Evolutionary conservation across 23 tunicate species (phyloP).

Genomic region (Diplosoma virens): DNA sequence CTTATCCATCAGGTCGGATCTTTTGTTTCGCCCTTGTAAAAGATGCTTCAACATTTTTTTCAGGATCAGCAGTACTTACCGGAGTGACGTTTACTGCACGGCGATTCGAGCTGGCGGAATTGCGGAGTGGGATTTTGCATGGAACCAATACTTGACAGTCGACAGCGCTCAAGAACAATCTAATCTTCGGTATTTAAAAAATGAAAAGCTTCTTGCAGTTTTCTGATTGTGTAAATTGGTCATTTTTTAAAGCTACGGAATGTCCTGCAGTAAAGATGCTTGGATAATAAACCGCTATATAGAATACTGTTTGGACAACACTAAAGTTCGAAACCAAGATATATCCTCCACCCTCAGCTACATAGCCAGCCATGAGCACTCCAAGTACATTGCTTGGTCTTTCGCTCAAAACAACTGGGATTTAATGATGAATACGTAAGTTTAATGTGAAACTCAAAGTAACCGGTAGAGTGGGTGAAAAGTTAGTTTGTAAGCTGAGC

Average conservation of each 20-base stretch:
- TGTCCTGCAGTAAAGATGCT: conserved; percentile 78
- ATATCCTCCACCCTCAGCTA: conserved; percentile 33
- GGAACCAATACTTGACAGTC: conserved; percentile 40
- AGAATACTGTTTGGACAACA: conserved; percentile 34
- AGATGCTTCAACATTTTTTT: too few species aligned
- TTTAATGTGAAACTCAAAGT: too few species aligned
- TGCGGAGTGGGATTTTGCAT: conserved; percentile 77
- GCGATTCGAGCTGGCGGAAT: conserved; percentile 73
- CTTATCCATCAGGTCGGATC: too few species aligned
- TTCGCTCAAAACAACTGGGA: conserved; percentile 71
- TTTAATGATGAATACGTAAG: conserved; percentile 28
- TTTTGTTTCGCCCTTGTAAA: too few species aligned
- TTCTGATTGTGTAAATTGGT: too few species aligned
- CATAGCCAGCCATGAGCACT: conserved; percentile 54
- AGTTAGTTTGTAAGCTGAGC: too few species aligned
- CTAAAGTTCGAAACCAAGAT: conserved; percentile 44
- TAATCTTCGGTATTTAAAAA: conserved; percentile 43
- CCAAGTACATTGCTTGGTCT: conserved; percentile 69
- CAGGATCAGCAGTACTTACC: conserved; percentile 59
- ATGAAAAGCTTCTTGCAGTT: neutral
- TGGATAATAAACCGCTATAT: conserved; percentile 75
- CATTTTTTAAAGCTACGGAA: conserved; percentile 42
- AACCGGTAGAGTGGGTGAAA: too few species aligned
- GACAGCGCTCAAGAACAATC: conserved; percentile 46
- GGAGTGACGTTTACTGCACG: conserved; percentile 63